Evolutionary conservation across 2,113 vertebrate genomes (phyloP).

Genomic region (Tauraco erythrolophus): DNA sequence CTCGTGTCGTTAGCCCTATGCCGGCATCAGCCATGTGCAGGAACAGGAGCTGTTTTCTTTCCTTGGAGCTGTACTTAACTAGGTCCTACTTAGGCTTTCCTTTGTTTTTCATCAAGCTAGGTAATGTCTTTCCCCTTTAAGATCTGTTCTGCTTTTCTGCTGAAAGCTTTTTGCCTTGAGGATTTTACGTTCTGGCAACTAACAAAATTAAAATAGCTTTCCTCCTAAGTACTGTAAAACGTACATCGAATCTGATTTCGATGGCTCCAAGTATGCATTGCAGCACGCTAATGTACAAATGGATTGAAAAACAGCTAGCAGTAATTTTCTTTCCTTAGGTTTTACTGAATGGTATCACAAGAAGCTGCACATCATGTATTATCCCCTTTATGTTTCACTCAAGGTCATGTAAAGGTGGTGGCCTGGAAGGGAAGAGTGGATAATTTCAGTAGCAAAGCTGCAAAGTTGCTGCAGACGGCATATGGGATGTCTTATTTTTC

Average conservation of each 20-base stretch:
- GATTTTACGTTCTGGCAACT: conserved; percentile 66
- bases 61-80: background rate
- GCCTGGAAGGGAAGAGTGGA: conserved; percentile 18
- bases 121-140: conserved; percentile 25
- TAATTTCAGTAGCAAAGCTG: conserved; percentile 18
- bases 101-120: background rate
- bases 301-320: conserved; percentile 54
- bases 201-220: conserved; percentile 68
- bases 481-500: conserved; percentile 51
- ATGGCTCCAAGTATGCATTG: conserved; percentile 52
- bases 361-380: conserved; percentile 20
- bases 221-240: conserved; percentile 59
- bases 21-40: background rate
- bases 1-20: rapidly evolving
- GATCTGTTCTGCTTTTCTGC: background rate
- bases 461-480: background rate
- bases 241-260: conserved; percentile 57
- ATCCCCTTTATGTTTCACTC: background rate
- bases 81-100: background rate
- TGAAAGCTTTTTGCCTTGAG: conserved; percentile 53
- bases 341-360: conserved; percentile 30
- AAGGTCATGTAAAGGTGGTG: conserved; percentile 49
- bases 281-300: conserved; percentile 51
- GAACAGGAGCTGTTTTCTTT: background rate
- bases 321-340: conserved; percentile 63